Base-by-base conservation (phyloP, 2,888 invertebrate genomes). In the Eurois occulta region DNA sequence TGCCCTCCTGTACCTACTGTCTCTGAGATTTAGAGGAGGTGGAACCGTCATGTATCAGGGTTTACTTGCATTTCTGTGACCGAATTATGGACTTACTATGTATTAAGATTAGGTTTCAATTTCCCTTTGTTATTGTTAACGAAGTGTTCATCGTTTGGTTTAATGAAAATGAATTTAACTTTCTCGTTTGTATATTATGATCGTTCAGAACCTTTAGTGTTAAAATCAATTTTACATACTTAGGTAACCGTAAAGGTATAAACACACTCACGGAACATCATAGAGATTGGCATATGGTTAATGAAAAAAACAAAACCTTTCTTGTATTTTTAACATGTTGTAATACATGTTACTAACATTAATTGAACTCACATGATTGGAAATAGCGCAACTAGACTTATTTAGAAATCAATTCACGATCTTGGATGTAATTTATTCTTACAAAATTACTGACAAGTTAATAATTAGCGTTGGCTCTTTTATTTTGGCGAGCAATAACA, bases 371-470 rank as follows among this genome's bases (percentile, higher is more conserved):
- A 60, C 13, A 82, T 41, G 48, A 82, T 72, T 86, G n/a, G 72
- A 71, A 86, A 71, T 38, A 64, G 11, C 7, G 46, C 65, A 65
- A 52, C 13, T 48, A 38, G 62, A 77, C 38, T 52, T 41, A 69
- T 83, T 77, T 64, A 71, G 52, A 83, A 83, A 83, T 86, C 78
- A 83, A 83, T 83, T 66, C 70, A 73, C 38, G 66, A 73, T 77
- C 48, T 65, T 21, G 28, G 55, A 35, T 48, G 60, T 77, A 81
- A 77, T 77, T 77, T 75, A 68, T 32, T 74, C 68, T 87, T 77
- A 66, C 87, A 66, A 76, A 86, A 76, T 77, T 46, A 81, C 65
- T 77, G 70, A 89, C 81, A 81, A 65, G 60, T 74, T 55, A 41
- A 82, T 79, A 76, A 77, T 72, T 81, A 85, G 60, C 60, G 38